A percentile compares a stretch with the other conserved stretches of the same genome.
Evolutionary conservation across 2,113 vertebrate species (phyloP).

Genomic region (Bambusicola thoracicus): DNA sequence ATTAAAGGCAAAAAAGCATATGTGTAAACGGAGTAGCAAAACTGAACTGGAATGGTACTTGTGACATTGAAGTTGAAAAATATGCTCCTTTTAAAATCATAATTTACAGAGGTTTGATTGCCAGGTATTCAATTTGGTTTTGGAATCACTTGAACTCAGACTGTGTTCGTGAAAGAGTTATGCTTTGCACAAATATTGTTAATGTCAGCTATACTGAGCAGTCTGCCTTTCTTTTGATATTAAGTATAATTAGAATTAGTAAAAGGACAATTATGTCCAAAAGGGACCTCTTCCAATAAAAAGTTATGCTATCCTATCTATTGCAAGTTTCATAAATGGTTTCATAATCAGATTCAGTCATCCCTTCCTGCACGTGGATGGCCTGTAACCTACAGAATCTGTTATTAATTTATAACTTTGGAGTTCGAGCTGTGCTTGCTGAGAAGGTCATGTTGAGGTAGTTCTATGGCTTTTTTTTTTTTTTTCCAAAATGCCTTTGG

Average conservation of each 20-base stretch:
- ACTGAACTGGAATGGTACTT: not conserved
- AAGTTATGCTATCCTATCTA: constrained; percentile 23
- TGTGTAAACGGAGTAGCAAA: not conserved
- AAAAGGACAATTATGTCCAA: constrained; percentile 40
- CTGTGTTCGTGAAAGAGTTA: constrained; percentile 27
- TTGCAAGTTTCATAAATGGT: not conserved
- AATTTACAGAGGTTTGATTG: constrained; percentile 41
- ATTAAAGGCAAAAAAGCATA: not conserved
- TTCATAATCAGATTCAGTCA: constrained; percentile 30
- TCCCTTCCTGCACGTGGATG: not conserved
- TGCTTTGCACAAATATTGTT: constrained; percentile 49
- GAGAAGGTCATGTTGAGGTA: not conserved
- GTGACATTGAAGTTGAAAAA: not conserved
- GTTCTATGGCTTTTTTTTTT: not conserved
- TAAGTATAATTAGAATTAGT: constrained; percentile 42
- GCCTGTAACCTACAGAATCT: constrained; percentile 24
- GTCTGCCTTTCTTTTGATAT: not conserved
- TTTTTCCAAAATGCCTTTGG: not conserved
- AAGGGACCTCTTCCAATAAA: constrained; percentile 15
- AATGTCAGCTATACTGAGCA: constrained; percentile 37
- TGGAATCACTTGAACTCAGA: constrained; percentile 41
- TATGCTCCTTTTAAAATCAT: not conserved
- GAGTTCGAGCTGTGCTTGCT: not conserved
- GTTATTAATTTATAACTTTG: constrained; percentile 29
- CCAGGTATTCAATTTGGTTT: constrained; percentile 47